These are phyloP conservation scores for Ditylenchus dipsaci DNA, from an alignment of 1,140 invertebrate species.

Conservation along the genomic window DNA sequence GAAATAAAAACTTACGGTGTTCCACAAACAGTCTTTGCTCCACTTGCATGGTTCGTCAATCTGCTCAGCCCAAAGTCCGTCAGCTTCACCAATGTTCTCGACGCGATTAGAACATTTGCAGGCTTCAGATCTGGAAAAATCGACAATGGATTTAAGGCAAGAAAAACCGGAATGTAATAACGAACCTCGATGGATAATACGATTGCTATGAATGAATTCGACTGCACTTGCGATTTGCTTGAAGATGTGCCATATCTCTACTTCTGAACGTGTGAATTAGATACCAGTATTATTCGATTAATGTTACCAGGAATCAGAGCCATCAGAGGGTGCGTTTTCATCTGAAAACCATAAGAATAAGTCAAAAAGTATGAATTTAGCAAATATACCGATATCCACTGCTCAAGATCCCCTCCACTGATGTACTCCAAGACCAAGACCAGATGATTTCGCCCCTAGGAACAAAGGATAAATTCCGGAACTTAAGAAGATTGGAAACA, in stretches of 20 bases:
- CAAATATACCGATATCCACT: slow-evolving; percentile 7
- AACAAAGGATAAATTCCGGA: neutral
- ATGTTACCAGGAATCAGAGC: neutral
- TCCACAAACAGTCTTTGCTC: slow-evolving; percentile 30
- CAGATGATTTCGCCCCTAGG: slow-evolving; percentile 3
- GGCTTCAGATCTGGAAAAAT: slow-evolving; percentile 29
- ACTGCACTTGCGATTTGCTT: slow-evolving; percentile 31
- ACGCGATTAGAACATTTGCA: slow-evolving; percentile 24
- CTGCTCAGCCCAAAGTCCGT: slow-evolving; percentile 33
- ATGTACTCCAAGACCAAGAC: slow-evolving; percentile 29
- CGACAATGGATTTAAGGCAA: neutral
- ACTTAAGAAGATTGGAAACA: neutral
- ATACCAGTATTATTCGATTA: neutral
- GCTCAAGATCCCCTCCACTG: slow-evolving; percentile 22
- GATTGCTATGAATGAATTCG: slow-evolving; percentile 25
- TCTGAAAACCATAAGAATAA: neutral
- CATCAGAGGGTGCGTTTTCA: neutral
- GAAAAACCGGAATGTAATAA: no score
- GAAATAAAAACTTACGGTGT: no score
- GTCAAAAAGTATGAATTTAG: no score
- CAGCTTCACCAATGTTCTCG: slow-evolving; percentile 14
- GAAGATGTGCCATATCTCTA: slow-evolving; percentile 33
- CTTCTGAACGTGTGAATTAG: neutral
- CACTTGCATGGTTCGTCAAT: neutral
- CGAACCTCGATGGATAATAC: slow-evolving; percentile 25